Conservation (phyloP, 2,113 vertebrate species). For the Cebus imitator region DNA sequence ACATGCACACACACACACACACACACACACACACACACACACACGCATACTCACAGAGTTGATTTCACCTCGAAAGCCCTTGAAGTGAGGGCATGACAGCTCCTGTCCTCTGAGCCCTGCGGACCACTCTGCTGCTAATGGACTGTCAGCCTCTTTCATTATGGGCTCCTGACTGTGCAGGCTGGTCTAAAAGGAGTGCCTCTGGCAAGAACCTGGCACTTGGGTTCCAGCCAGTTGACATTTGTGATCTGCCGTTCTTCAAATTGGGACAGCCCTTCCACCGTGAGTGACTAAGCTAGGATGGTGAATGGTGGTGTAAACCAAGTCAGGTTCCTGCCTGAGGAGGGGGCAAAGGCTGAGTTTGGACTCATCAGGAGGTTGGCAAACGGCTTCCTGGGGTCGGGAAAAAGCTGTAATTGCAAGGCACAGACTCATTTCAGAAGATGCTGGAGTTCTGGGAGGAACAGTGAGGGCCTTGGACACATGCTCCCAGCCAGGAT, state of each 20-base stretch:
- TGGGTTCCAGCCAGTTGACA: constrained; percentile 38
- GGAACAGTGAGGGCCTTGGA: background rate
- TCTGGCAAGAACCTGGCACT: constrained; percentile 41
- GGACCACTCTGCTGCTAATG: constrained; percentile 3
- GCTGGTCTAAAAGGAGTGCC: background rate
- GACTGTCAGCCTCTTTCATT: constrained; percentile 46
- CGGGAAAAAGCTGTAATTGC: background rate
- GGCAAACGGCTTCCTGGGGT: background rate
- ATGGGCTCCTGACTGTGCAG: background rate
- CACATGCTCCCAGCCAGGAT: background rate
- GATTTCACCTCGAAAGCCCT: constrained; percentile 16
- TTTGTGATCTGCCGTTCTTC: constrained; percentile 44
- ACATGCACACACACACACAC: too few species aligned
- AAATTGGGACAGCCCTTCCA: background rate
- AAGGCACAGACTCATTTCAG: background rate
- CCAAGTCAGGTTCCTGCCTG: background rate
- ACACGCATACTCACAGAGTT: background rate
- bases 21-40: accelerated
- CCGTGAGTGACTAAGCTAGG: background rate
- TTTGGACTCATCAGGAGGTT: background rate
- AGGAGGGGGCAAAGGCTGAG: background rate
- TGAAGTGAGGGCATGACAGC: constrained; percentile 20
- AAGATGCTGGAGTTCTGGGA: background rate
- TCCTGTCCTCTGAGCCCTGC: background rate
- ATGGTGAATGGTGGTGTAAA: background rate